Conservation (phyloP, 1,140 invertebrate species). For the Formica selysi region DNA sequence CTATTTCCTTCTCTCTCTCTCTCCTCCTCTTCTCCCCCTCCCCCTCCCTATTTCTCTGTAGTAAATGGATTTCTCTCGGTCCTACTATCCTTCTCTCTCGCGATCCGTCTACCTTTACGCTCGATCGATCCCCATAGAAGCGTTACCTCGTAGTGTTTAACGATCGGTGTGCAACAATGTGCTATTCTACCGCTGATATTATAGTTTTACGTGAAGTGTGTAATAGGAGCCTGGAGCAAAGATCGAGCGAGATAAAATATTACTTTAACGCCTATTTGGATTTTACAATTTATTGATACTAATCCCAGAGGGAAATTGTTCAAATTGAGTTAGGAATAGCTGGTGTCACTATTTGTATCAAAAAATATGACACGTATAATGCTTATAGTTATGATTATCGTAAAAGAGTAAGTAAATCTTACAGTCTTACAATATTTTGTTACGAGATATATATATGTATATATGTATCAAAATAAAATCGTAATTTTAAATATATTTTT, state of each 20-base stretch:
- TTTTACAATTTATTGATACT: slow-evolving; percentile 23
- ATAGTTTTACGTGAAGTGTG: slow-evolving; percentile 47
- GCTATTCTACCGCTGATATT: slow-evolving; percentile 46
- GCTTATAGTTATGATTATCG: background rate
- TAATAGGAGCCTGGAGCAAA: slow-evolving; percentile 32
- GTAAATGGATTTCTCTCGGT: slow-evolving; percentile 23
- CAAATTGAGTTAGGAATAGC: background rate
- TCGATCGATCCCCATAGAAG: slow-evolving; percentile 51
- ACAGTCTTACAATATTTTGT: background rate
- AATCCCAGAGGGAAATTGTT: background rate
- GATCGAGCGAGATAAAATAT: slow-evolving; percentile 40
- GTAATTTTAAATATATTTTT: too few relatives aligned
- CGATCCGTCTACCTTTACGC: slow-evolving; percentile 57
- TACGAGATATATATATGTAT: background rate
- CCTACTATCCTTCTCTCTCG: background rate
- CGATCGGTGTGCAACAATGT: slow-evolving; percentile 51
- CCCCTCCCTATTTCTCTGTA: background rate
- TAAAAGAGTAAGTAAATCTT: background rate
- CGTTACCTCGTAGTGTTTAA: slow-evolving; percentile 53
- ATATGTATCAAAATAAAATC: background rate
- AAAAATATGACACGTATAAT: background rate
- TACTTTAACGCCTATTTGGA: slow-evolving; percentile 35
- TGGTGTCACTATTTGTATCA: background rate
- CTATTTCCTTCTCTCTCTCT: background rate
- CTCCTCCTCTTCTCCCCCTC: too few relatives aligned